Base-by-base conservation (phyloP, 2,113 vertebrate species). In the Enhydra lutris region DNA sequence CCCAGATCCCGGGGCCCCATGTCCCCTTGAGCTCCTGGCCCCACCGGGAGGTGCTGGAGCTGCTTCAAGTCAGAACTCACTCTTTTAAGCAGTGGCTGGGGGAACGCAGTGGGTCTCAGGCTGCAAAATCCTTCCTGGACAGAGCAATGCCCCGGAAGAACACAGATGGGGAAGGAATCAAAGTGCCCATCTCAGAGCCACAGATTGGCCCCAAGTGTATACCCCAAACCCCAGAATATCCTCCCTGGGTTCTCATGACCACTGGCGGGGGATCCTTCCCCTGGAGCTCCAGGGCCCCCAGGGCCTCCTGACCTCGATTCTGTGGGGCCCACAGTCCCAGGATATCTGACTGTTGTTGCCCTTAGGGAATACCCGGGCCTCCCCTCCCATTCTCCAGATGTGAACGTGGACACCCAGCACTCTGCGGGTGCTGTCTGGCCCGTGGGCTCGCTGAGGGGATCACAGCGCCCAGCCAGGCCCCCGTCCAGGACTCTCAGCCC, bases 391-490 rank as follows among this genome's bases (percentile, higher is more conserved):
- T 57, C 76, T 24, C 39, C 59, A 45, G 50, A n/a, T 65, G 34
- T 6, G 55, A 36, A 50, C 2, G 0, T 26, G 26, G 57, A 81
- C 47, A 26, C 82, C 71, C 34, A 45, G 20, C 34, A 7, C 21
- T 18, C 7, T 10, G 12, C 4, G 1, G 3, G 3, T 5, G 9
- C 3, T 4, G 23, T 21, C 17, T 65, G 50, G 42, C 61, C 57
- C 1, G 0, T 26, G 18, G 14, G 24, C 18, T 4, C 47, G 6
- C 9, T 12, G 13, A n/a, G 45, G 26, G 29, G 15, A 11, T 59
- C 7, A 23, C 69, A 69, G n/a, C 61, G 21, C 59, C 39, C 39
- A 15, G n/a, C 34, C 2, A 17, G 29, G 47, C 52, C 39, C 31
- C 74, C 13, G 34, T 39, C 34, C 59, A 23, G 21, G 21, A 69